Base-by-base conservation (phyloP, 2,888 invertebrate genomes). In the Miltochrista miniata region DNA sequence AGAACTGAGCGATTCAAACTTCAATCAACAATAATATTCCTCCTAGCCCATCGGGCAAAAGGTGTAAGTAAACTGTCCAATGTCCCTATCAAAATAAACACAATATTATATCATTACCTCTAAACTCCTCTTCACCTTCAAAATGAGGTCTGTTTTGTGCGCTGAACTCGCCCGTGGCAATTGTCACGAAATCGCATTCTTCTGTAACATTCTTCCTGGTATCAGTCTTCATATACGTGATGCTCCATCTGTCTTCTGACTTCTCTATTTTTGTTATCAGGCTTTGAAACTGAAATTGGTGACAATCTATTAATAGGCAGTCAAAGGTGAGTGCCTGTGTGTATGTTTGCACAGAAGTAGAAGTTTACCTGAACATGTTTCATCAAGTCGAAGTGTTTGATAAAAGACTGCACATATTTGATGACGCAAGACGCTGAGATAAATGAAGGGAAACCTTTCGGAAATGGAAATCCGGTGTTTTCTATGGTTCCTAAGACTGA, bases 401-500 rank as follows among this genome's bases (percentile, higher is more conserved):
- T 93, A 73, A 96, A 97, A 40, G 91, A 85, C 58, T 93, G 85
- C 44, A 97, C 81, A 75, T 97, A 97, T 53, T 93, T 84, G 49
- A 94, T 84, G 58, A 96, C 95, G 72, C 95, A 94, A 11, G 89
- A 76, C 63, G 95, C 95, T 0, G 87, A 82, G 8, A 96, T 90
- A 73, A 94, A 96, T 0, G 96, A 94, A 11, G 89, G 87, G 0
- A 93, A 87, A 41, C 80, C 92, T 55, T 87, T 92, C 1, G 94
- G 92, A 72, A 94, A 94, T 1, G 93, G 93, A 74, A 93, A 96
- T 54, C 94, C 96, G 13, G 93, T 93, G 74, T 94, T 97, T 59
- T 93, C 94, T 97, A 97, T 97, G 9, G 96, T 92, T 81, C 96
- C 95, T 54, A 95, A 94, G 0, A 97, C 96, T 2, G 97, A 91